These are phyloP conservation scores for Ganaspis brasiliensis DNA, from an alignment of 2,888 invertebrate genomes.

Conservation along the genomic window DNA sequence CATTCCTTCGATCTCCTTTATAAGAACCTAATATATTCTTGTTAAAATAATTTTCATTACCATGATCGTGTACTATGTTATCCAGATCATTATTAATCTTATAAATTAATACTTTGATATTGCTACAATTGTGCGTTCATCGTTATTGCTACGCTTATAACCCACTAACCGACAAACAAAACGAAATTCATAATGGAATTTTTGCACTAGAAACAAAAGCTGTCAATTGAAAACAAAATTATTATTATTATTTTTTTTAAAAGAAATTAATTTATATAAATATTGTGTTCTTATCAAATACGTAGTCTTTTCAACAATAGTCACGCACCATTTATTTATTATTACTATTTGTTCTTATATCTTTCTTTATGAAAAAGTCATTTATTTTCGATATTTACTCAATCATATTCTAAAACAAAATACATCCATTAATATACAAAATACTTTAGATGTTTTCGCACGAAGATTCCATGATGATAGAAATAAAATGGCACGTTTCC, in stretches of 20 bases:
- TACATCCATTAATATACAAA: slow-evolving; percentile 76
- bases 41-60: slow-evolving; percentile 66
- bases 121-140: slow-evolving; percentile 59
- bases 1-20: slow-evolving; percentile 67
- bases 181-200: background rate
- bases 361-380: slow-evolving; percentile 57
- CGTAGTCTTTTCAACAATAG: slow-evolving; percentile 39
- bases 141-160: slow-evolving; percentile 47
- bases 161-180: no score
- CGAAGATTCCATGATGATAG: slow-evolving; percentile 56
- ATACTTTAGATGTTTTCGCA: slow-evolving; percentile 65
- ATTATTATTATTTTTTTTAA: background rate
- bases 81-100: slow-evolving; percentile 59
- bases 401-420: slow-evolving; percentile 66
- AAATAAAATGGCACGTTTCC: slow-evolving; percentile 53
- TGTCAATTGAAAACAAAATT: background rate
- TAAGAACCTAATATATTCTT: slow-evolving; percentile 73
- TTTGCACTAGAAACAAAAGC: background rate
- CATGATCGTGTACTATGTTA: slow-evolving; percentile 64
- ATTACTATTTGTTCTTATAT: slow-evolving; percentile 40
- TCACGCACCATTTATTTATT: background rate
- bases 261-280: background rate
- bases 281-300: background rate
- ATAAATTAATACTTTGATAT: slow-evolving; percentile 61
- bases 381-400: slow-evolving; percentile 64